Percentiles rank a stretch among this genome's conserved stretches.
These are phyloP conservation scores for Caenorhabditis sp. DNA, from an alignment of 2,888 invertebrate species.

Conservation along the genomic window DNA sequence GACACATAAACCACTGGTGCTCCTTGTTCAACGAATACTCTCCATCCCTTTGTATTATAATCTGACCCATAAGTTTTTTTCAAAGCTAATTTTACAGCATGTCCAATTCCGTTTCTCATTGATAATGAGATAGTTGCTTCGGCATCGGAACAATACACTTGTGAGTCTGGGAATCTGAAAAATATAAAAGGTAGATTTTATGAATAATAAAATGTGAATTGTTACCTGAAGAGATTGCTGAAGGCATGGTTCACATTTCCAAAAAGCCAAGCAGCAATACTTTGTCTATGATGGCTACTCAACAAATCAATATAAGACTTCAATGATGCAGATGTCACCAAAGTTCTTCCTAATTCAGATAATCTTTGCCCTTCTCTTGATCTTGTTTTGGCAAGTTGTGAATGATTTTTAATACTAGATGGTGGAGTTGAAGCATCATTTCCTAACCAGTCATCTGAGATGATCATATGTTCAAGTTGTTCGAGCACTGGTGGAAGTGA, in stretches of 20 bases:
- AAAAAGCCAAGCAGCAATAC: constrained; percentile 61
- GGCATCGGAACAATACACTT: constrained; percentile 54
- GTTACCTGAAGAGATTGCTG: constrained; percentile 44
- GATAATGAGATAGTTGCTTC: constrained; percentile 53
- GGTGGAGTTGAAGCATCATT: constrained; percentile 25
- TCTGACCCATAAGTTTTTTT: constrained; percentile 53
- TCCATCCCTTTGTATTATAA: constrained; percentile 56
- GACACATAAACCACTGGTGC: constrained; percentile 64
- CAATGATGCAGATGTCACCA: constrained; percentile 60
- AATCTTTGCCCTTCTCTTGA: constrained; percentile 53
- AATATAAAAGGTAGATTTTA: constrained; percentile 4
- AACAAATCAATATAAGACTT: constrained; percentile 64
- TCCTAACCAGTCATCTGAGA: constrained; percentile 61
- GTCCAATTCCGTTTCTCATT: constrained; percentile 59
- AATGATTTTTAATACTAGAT: constrained; percentile 33
- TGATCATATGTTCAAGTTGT: constrained; percentile 64
- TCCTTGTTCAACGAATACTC: constrained; percentile 55
- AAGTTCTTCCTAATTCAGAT: constrained; percentile 59
- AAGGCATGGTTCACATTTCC: constrained; percentile 54
- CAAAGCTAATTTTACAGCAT: constrained; percentile 58
- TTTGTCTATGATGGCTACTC: constrained; percentile 56
- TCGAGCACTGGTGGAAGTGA: constrained; percentile 53
- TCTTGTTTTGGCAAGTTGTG: constrained; percentile 47
- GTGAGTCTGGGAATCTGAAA: constrained; percentile 53
- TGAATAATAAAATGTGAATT: background rate